These are phyloP conservation scores for Uria aalge DNA, from an alignment of 2,113 vertebrate species.

Conservation along the genomic window DNA sequence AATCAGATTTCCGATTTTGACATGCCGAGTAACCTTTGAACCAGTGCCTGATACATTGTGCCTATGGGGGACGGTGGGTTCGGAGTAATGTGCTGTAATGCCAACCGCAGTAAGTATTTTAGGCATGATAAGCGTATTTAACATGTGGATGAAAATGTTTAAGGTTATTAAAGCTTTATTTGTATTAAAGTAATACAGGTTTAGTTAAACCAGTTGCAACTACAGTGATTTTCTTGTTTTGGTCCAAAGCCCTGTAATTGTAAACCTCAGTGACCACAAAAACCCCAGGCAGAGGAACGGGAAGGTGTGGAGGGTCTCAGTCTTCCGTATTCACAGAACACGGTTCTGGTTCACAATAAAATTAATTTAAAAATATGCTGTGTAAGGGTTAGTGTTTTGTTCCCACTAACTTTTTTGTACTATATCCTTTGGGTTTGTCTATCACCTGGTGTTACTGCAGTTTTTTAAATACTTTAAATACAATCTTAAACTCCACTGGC, in stretches of 20 bases:
- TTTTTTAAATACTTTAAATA: not conserved
- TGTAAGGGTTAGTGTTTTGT: not conserved
- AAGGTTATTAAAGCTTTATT: not conserved
- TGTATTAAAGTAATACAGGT: not conserved
- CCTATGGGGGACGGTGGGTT: not conserved
- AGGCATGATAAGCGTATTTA: not conserved
- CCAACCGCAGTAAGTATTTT: not conserved
- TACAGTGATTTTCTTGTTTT: not conserved
- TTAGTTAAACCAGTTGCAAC: not conserved
- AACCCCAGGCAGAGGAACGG: too few species aligned
- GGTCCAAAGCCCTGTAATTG: not conserved
- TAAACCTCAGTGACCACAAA: not conserved
- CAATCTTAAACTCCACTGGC: not conserved
- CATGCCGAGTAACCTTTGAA: not conserved
- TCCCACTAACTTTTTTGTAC: not conserved
- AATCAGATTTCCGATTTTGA: not conserved
- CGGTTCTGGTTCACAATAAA: not conserved
- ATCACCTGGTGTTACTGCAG: not conserved
- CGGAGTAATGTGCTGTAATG: not conserved
- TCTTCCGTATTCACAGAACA: not conserved
- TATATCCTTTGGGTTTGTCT: not conserved
- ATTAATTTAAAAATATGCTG: not conserved
- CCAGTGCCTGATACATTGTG: not conserved
- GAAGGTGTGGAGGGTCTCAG: not conserved
- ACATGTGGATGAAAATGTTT: not conserved